Evolutionary conservation across 2,888 invertebrate genomes (phyloP), one percentile per base, ranked within the genome.

Genomic region (Sarcophaga rosellei): DNA sequence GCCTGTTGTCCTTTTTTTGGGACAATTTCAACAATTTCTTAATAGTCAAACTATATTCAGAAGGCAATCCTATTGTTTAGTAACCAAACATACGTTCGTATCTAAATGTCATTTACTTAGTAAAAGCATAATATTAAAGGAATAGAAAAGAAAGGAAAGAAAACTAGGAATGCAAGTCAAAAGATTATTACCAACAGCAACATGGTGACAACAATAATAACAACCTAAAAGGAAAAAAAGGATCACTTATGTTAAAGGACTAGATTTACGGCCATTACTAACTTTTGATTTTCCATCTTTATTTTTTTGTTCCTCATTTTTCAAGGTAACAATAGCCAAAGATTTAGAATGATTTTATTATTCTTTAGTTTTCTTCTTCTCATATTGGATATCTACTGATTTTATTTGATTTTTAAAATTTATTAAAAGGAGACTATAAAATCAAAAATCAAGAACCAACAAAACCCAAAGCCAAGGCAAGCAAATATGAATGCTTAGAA

Each of bases 1-100:
- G 77, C 68, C 77, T 78, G 65, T 35, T 59, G 21, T 20, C 72
- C 25, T 73, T 35, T 47, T 62, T 35, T 12, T 35, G 17, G 23
- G 17, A 35, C 44, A 35, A 61, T 61, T 70, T 62, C 25, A 47
- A 68, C 62, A 78, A 62, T 82, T 72, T 76, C 68, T 80, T 83
- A 68, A 73, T 82, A 77, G 80, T 80, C 82, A 86, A 82, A 86
- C 82, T 63, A 80, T 77, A 83, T 68, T 77, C 47, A 79, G 11
- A 47, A 53, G 4, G 12, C 53, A 15, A 4, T 3, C 10, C 53
- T 53, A 53, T 35, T 35, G 35, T 35, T 35, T 35, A 35, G 2
- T 8, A 35, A 35, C 8, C 35, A 10, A 35, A 35, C 35, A 35
- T 61, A 25, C 25, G 20, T 35, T 59, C 59, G 12, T 72, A 72